A percentile compares a stretch with the other conserved stretches of the same genome.
Conservation (phyloP, 2,888 invertebrate genomes). For the Pollenia labialis region DNA sequence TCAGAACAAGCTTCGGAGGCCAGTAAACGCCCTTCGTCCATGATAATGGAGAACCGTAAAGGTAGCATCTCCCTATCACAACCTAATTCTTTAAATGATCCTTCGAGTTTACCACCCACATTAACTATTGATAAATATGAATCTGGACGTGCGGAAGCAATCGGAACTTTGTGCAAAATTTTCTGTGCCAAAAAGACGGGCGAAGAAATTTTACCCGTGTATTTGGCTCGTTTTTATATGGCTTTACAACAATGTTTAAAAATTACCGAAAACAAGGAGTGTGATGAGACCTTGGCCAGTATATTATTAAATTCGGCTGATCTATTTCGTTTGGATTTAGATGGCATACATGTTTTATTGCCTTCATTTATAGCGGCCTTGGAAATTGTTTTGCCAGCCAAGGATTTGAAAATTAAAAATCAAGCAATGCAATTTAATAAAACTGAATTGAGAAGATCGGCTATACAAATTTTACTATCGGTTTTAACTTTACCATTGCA, state of each 20-base stretch:
- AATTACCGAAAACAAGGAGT: constrained; percentile 88
- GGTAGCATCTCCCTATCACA: constrained; percentile 86
- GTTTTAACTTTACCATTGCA: constrained; percentile 96
- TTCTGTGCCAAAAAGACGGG: constrained; percentile 98
- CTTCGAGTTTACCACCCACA: constrained; percentile 88
- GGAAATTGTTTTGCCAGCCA: constrained; percentile 95
- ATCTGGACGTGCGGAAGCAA: constrained; percentile 95
- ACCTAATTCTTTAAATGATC: constrained; percentile 88
- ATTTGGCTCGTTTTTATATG: constrained; percentile 96
- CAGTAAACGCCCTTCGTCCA: constrained; percentile 88
- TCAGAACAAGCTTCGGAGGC: constrained; percentile 84
- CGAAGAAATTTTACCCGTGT: constrained; percentile 93
- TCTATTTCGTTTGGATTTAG: constrained; percentile 95
- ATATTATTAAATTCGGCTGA: constrained; percentile 94
- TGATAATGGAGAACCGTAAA: constrained; percentile 87
- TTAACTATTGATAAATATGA: constrained; percentile 91
- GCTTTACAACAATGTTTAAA: constrained; percentile 94
- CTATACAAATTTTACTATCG: constrained; percentile 95
- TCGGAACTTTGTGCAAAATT: constrained; percentile 97
- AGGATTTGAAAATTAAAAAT: constrained; percentile 90
- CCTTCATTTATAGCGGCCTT: constrained; percentile 95
- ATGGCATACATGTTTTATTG: constrained; percentile 95
- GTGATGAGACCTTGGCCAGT: constrained; percentile 92
- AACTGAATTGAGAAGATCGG: constrained; percentile 93
- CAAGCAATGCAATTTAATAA: constrained; percentile 87